These are phyloP conservation scores for Drosophila murphyi DNA, from an alignment of 1,140 invertebrate species.

Conservation along the genomic window DNA sequence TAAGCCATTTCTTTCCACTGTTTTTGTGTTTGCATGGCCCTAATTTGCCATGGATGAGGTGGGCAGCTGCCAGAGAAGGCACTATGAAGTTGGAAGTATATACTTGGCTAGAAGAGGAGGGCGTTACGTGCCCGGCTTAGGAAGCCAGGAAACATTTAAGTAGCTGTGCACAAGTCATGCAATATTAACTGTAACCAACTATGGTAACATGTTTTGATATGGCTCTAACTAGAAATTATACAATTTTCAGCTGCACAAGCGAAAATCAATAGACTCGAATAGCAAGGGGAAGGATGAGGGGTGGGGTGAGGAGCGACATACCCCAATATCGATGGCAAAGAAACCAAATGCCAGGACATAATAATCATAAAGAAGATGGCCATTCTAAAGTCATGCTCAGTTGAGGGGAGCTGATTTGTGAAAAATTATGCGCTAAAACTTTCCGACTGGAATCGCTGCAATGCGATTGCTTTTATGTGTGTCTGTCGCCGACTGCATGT, in stretches of 20 bases:
- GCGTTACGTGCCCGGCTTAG: not conserved
- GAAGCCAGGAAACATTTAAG: conserved; percentile 32
- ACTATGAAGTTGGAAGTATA: not conserved
- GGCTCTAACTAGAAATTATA: conserved; percentile 54
- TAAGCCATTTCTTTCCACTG: conserved; percentile 72
- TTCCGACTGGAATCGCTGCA: conserved; percentile 20
- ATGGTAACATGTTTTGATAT: conserved; percentile 1
- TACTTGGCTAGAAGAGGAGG: not conserved
- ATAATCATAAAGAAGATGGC: conserved; percentile 15
- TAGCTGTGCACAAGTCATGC: conserved; percentile 52
- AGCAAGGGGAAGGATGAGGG: too few relatives aligned
- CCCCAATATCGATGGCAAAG: conserved; percentile 65
- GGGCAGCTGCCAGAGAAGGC: not conserved
- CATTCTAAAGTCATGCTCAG: conserved; percentile 17
- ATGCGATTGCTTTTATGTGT: conserved; percentile 36
- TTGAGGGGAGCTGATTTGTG: not conserved
- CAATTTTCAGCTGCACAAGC: conserved; percentile 27
- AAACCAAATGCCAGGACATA: conserved; percentile 32
- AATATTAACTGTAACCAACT: conserved; percentile 62
- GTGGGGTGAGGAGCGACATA: not conserved
- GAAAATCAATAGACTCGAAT: conserved; percentile 20
- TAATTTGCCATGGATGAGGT: conserved; percentile 55
- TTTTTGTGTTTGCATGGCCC: conserved; percentile 66
- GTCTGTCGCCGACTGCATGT: conserved; percentile 53
- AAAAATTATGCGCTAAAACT: conserved; percentile 41